Conservation (phyloP, 2,888 invertebrate genomes). For the Acronicta aceris region DNA sequence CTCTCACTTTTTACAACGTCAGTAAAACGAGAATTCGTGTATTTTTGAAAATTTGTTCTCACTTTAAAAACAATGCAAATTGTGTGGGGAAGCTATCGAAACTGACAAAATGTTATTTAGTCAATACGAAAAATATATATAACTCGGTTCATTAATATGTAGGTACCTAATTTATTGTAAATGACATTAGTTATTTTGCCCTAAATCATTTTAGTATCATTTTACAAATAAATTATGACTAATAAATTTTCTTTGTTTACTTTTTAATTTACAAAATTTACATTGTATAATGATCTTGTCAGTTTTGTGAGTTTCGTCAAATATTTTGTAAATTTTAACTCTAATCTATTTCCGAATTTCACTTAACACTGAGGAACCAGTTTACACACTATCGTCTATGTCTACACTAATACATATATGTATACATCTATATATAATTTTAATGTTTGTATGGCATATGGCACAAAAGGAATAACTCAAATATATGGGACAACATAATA, state of each 20-base stretch:
- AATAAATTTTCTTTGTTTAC: too few relatives aligned
- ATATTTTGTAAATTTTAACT: constrained; percentile 40
- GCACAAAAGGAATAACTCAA: background rate
- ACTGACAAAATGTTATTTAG: constrained; percentile 10
- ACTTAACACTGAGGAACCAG: constrained; percentile 63
- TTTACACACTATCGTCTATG: constrained; percentile 61
- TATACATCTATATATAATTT: constrained; percentile 59
- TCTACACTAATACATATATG: constrained; percentile 59
- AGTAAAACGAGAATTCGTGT: constrained; percentile 22
- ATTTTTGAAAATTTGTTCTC: constrained; percentile 40
- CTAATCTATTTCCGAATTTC: constrained; percentile 62
- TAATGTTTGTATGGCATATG: constrained; percentile 61
- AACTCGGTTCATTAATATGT: too few relatives aligned
- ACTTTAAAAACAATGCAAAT: constrained; percentile 26
- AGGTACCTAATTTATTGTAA: too few relatives aligned
- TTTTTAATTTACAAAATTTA: background rate
- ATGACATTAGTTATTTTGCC: background rate
- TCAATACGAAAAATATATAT: too few relatives aligned
- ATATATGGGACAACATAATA: constrained; percentile 1
- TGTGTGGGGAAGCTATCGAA: constrained; percentile 24
- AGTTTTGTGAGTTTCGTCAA: constrained; percentile 43
- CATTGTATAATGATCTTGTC: constrained; percentile 7
- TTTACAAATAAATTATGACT: background rate
- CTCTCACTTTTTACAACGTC: constrained; percentile 42
- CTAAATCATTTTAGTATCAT: background rate